A percentile compares a stretch with the other conserved stretches of the same genome.
Evolutionary conservation across 2,888 invertebrate species (phyloP).

Genomic region (Drosophila monieri): DNA sequence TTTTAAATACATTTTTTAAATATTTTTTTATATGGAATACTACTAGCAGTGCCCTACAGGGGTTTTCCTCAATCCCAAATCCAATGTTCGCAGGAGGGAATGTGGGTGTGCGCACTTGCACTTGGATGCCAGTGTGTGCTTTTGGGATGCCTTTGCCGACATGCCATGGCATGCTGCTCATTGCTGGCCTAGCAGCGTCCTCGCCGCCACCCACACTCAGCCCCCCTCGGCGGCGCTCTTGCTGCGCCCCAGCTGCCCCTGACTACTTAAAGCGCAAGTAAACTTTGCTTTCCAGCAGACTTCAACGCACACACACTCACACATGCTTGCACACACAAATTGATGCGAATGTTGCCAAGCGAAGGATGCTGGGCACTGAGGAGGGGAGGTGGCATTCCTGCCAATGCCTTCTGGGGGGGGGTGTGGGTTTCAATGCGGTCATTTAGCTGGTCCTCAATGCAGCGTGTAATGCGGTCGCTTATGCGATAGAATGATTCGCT

Average conservation of each 20-base stretch:
- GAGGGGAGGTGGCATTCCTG: background rate
- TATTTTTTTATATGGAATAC: too few species aligned
- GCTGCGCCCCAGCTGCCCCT: conserved; percentile 20
- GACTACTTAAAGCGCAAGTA: conserved; percentile 75
- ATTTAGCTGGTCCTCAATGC: conserved; percentile 72
- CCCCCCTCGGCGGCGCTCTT: conserved; percentile 16
- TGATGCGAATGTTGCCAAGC: conserved; percentile 39
- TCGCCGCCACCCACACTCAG: background rate
- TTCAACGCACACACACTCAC: conserved; percentile 33
- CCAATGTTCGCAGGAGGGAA: conserved; percentile 14
- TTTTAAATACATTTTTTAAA: too few species aligned
- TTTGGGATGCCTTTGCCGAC: conserved; percentile 56
- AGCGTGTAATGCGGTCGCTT: conserved; percentile 73
- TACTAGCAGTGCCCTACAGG: background rate
- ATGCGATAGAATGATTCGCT: conserved; percentile 55
- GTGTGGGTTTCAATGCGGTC: conserved; percentile 72
- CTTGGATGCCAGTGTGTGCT: conserved; percentile 52
- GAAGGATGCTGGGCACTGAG: conserved; percentile 5
- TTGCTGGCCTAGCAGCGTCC: conserved; percentile 34
- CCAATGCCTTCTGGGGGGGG: conserved; percentile 29
- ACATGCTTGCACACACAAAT: conserved; percentile 35
- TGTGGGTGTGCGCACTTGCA: conserved; percentile 53
- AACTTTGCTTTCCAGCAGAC: conserved; percentile 65
- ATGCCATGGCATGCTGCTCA: conserved; percentile 51
- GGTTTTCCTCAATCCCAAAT: background rate